These are phyloP conservation scores for Dermochelys coriacea DNA, from an alignment of 2,797 vertebrate genomes.

Conservation along the genomic window DNA sequence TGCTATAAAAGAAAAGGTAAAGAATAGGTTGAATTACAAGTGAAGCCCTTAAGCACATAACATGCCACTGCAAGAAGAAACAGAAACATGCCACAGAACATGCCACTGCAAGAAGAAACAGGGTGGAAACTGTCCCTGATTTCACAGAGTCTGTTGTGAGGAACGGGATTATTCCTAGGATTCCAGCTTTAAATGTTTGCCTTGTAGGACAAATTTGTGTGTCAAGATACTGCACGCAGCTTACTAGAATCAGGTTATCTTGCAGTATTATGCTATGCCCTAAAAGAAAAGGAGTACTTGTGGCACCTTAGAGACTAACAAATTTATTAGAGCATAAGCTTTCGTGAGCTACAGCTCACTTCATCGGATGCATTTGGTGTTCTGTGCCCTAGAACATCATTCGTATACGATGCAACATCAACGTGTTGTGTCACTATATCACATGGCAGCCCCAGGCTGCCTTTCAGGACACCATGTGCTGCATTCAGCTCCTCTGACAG, in stretches of 20 bases:
- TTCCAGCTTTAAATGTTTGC: not conserved
- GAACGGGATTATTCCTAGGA: not conserved
- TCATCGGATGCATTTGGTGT: too few relatives aligned
- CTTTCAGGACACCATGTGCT: not conserved
- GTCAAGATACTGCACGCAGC: not conserved
- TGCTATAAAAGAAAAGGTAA: slow-evolving; percentile 83
- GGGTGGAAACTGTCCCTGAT: not conserved
- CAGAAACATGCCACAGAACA: not conserved
- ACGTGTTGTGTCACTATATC: rapidly evolving
- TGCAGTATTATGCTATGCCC: not conserved
- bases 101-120: not conserved
- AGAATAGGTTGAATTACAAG: not conserved
- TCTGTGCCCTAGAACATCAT: rapidly evolving
- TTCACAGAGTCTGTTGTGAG: not conserved
- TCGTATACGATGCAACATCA: not conserved
- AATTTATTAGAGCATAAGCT: too few relatives aligned
- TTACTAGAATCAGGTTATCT: not conserved
- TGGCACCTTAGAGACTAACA: too few relatives aligned
- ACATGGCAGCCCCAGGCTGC: not conserved
- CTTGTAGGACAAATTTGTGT: not conserved
- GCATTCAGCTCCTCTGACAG: not conserved
- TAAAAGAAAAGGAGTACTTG: too few relatives aligned
- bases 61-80: not conserved
- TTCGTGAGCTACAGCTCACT: too few relatives aligned
- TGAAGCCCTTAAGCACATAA: not conserved